Base-by-base conservation (phyloP, 1,140 invertebrate species). In the Cydia strobilella region DNA sequence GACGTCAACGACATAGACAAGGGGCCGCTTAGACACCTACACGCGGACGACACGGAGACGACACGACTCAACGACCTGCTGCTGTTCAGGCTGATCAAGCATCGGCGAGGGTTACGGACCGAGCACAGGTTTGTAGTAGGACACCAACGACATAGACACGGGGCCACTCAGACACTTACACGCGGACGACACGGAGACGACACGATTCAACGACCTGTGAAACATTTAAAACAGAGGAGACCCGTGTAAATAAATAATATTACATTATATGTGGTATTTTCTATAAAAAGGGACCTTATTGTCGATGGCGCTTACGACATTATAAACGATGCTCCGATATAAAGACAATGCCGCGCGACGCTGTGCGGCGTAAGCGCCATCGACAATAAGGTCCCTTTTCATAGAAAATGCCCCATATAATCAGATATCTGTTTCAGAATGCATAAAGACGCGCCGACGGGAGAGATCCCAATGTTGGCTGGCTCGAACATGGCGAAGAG, bases 61-160 rank as follows among this genome's bases (percentile, higher is more conserved):
- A 51, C 48, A n/a, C 63, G 63, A 6, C 31, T 69, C 4, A 15
- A 69, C 2, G 65, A 69, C 31, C n/a, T 69, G 35, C 31, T 69
- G 15, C 15, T 69, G 65, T 35, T 39, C 31, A 23, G 35, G 2
- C 31, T 69, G 5, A 35, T 69, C 65, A 69, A 39, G n/a, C n/a
- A 39, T 31, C 31, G 42, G 13, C 35, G 35, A 10, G 65, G 31
- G 7, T 35, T 42, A 39, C 27, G 31, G 31, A 35, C 45, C 23
- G 71, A 72, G 10, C 71, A 23, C 20, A 72, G 45, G 71, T 72
- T 12, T 45, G 13, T 13, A n/a, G n/a, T n/a, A 69, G 65, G 65
- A 69, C 65, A 18, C 18, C 27, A 69, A 42, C n/a, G 65, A 10
- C n/a, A 35, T 69, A 69, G 27, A 31, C 27, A 39, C 27, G 27